phyloP scores from a whole-genome alignment of 2,113 vertebrate genomes.

The Melanocharis versteri region DNA sequence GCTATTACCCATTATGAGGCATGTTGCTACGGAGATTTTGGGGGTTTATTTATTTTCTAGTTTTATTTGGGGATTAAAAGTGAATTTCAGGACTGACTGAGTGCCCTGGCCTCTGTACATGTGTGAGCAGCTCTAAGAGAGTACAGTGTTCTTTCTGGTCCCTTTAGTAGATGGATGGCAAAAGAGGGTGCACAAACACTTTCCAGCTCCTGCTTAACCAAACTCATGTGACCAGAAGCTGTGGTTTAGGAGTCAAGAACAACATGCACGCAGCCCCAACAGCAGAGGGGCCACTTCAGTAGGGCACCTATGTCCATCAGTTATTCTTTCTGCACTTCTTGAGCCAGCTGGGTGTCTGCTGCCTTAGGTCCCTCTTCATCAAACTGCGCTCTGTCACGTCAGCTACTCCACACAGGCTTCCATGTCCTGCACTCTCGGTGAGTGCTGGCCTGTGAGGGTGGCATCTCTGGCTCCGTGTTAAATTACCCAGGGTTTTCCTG shows the following conservation, averaged over 20 bases:
- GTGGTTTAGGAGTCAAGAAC: not conserved
- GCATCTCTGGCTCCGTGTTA: not conserved
- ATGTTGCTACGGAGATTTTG: accelerated
- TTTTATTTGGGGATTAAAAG: not conserved
- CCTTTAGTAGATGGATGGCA: not conserved
- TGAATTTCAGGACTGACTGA: not conserved
- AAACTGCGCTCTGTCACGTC: not conserved
- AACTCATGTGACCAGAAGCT: not conserved
- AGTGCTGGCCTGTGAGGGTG: not conserved
- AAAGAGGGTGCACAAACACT: not conserved
- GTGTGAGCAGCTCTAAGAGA: not conserved
- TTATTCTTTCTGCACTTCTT: not conserved
- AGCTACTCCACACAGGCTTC: not conserved
- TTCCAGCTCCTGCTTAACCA: not conserved
- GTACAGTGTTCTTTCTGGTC: not conserved
- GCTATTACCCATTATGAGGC: not conserved
- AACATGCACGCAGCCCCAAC: accelerated
- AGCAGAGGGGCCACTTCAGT: not conserved
- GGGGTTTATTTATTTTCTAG: not conserved
- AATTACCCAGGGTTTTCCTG: not conserved
- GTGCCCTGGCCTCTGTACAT: not conserved
- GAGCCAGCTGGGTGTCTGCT: not conserved
- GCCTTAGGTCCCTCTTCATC: not conserved
- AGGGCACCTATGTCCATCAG: not conserved
- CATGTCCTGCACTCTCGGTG: accelerated